Conservation (phyloP, 2,797 vertebrate genomes). For the Geotrypetes seraphini region DNA sequence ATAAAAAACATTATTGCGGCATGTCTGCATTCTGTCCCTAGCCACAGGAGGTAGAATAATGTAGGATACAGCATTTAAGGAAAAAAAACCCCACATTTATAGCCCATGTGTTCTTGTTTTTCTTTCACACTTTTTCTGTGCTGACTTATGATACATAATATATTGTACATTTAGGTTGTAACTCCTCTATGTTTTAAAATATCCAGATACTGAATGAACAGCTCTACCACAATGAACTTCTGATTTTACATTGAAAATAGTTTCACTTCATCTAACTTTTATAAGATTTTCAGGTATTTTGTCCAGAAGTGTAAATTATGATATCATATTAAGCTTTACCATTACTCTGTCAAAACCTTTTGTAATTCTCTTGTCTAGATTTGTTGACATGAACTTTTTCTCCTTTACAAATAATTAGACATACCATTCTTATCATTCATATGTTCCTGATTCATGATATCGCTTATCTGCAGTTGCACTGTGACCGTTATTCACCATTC, state of each 20-base stretch:
- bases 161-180: not conserved
- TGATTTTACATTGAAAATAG: no score
- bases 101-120: conserved; percentile 8
- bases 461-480: no score
- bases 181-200: not conserved
- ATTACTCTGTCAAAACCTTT: conserved; percentile 12
- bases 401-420: not conserved
- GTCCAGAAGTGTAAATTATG: not conserved
- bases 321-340: conserved; percentile 1
- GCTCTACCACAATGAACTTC: no score
- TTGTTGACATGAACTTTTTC: not conserved
- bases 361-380: conserved; percentile 1
- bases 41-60: conserved; percentile 47
- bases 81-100: conserved; percentile 40
- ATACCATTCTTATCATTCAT: no score
- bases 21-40: conserved; percentile 64
- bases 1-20: conserved; percentile 75
- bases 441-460: no score
- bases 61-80: conserved; percentile 38
- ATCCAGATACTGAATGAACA: no score
- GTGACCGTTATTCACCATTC: no score
- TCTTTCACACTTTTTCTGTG: conserved; percentile 32
- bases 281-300: conserved; percentile 16
- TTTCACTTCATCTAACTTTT: no score
- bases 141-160: conserved; percentile 5